Evolutionary conservation across 2,888 invertebrate genomes (phyloP), one percentile per base, ranked within the genome.

Genomic region (Cheilosia pagana): DNA sequence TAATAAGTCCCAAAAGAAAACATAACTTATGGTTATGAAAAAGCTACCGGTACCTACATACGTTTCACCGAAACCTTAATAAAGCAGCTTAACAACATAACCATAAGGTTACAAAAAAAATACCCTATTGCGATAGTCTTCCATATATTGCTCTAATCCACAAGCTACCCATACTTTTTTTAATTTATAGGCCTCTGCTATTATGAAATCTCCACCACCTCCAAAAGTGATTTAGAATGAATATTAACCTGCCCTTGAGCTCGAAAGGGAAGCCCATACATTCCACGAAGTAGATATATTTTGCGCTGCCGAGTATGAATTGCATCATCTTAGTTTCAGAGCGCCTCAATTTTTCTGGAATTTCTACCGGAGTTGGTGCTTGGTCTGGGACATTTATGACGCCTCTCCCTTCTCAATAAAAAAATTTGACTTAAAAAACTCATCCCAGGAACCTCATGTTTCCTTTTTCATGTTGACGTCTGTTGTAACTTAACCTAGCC

Each of bases 241-340:
- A 68, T 57, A 35, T 31, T 48, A 39, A 14, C 39, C 25, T 55
- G 10, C 48, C 16, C 6, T 25, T 25, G n/a, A n/a, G 19, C 21
- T 31, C 19, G 19, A 8, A 19, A 45, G 14, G 31, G 8, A 53
- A 8, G 31, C 43, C 8, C 41, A 41, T 23, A 28, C 39, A 59
- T 59, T 50, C 16, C 52, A 12, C n/a, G 23, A 52, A 21, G 41
- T 48, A 35, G 35, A 35, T 35, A 35, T 57, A 57, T 50, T 70
- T 78, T 57, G 62, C 71, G 70, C 3, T 63, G 41, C 62, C 71
- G 39, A 50, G 52, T 71, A 57, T 78, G 78, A 78, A 71, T 71
- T 78, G 63, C 63, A 78, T 71, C 70, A 48, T 63, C n/a, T 50
- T 50, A 50, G 70, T 63, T 77, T 70, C 39, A 48, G 65, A 65